Conservation (phyloP, 2,797 vertebrate species). For the Rhinophrynus dorsalis region DNA sequence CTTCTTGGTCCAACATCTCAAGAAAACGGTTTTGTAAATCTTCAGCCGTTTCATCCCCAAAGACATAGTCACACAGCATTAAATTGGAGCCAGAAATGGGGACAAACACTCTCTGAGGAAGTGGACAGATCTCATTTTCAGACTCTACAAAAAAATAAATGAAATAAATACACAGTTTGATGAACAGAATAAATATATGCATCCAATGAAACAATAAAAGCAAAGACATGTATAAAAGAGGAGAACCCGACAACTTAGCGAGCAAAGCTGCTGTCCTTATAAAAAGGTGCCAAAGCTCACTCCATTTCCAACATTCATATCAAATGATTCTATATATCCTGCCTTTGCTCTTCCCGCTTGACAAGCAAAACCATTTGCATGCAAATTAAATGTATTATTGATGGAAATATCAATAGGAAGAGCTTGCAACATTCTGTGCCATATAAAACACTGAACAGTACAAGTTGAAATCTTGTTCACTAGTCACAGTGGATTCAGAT, state of each 20-base stretch:
- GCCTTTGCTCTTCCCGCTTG: no score
- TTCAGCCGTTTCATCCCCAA: slow-evolving; percentile 76
- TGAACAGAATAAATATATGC: no score
- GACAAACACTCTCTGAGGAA: slow-evolving; percentile 85
- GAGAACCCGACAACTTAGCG: neutral
- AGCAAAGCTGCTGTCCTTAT: neutral
- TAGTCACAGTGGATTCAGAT: no score
- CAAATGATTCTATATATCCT: neutral
- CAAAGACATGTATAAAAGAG: neutral
- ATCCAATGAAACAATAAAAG: no score
- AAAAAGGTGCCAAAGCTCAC: neutral
- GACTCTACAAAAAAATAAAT: slow-evolving; percentile 52
- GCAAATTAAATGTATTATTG: no score
- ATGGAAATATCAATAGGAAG: no score
- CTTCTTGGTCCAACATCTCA: slow-evolving; percentile 83
- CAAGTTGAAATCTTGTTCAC: no score
- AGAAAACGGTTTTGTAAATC: slow-evolving; percentile 82
- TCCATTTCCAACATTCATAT: neutral
- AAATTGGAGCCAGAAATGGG: slow-evolving; percentile 70
- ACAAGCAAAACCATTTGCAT: no score
- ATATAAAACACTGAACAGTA: no score
- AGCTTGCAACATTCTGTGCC: no score
- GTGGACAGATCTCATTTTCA: slow-evolving; percentile 61
- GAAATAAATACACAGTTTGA: neutral
- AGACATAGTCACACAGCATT: slow-evolving; percentile 89